Evolutionary conservation across 1,140 invertebrate genomes (phyloP).

Genomic region (Drosophila bocqueti): DNA sequence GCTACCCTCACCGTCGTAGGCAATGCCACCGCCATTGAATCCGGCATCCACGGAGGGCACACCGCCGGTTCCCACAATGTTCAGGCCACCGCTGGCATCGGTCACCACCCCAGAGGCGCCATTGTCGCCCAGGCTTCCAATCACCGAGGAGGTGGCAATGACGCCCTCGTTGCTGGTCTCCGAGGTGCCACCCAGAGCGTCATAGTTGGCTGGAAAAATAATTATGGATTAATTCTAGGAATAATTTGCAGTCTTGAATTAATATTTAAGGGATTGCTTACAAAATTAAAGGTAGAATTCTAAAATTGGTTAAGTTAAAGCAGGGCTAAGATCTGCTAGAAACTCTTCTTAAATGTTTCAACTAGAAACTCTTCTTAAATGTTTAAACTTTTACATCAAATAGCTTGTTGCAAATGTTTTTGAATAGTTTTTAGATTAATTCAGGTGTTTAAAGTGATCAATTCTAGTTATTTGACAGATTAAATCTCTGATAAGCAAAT

Average conservation of each 20-base stretch:
- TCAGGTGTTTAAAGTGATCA: no score
- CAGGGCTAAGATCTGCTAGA: no score
- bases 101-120: conserved; percentile 59
- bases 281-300: no score
- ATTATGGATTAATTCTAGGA: no score
- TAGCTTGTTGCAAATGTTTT: background rate
- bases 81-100: conserved; percentile 52
- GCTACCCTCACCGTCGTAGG: conserved; percentile 38
- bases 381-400: background rate
- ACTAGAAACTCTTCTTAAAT: background rate
- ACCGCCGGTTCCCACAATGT: conserved; percentile 68
- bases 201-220: conserved; percentile 65
- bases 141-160: conserved; percentile 72
- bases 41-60: conserved; percentile 40
- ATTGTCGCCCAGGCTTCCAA: conserved; percentile 72
- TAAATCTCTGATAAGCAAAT: background rate
- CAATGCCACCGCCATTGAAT: conserved; percentile 1
- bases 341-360: background rate
- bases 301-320: background rate
- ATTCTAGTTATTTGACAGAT: background rate
- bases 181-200: conserved; percentile 70
- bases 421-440: background rate
- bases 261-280: no score
- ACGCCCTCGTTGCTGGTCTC: conserved; percentile 70
- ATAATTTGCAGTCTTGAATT: no score